These are phyloP conservation scores for Catostylus mosaicus DNA, from an alignment of 30 jellyfish, hydroid and myxozoan genomes.

Conservation along the genomic window DNA sequence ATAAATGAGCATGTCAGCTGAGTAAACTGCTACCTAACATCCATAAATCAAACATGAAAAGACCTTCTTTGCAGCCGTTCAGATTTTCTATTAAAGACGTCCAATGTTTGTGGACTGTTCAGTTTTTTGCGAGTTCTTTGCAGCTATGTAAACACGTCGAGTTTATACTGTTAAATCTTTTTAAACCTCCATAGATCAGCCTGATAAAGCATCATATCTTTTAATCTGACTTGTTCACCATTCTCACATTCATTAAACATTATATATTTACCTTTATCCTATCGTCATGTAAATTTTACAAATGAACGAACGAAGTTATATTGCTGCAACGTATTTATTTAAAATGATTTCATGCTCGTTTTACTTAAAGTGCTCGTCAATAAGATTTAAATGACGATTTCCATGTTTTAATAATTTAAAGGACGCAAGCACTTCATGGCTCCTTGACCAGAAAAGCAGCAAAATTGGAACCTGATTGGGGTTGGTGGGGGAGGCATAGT, in stretches of 20 bases:
- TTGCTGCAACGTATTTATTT: too few species aligned
- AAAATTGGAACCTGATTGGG: too few species aligned
- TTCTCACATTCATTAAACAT: not conserved
- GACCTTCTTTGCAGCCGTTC: conserved; percentile 23
- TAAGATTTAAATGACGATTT: too few species aligned
- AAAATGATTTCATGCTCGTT: too few species aligned
- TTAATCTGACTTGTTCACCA: not conserved
- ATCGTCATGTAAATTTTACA: too few species aligned
- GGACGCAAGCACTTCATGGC: too few species aligned
- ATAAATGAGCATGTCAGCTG: conserved; percentile 28
- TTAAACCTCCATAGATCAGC: not conserved
- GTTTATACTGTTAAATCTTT: conserved; percentile 19
- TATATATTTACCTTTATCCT: not conserved
- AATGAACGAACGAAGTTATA: too few species aligned
- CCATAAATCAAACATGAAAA: conserved; percentile 14
- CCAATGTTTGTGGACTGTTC: conserved; percentile 23
- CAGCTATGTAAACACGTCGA: conserved; percentile 33
- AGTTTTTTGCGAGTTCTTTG: conserved; percentile 13
- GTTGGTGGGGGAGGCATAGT: too few species aligned
- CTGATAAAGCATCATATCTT: not conserved
- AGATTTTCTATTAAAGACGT: not conserved
- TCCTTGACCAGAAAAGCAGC: too few species aligned
- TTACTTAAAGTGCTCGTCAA: too few species aligned
- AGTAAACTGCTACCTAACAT: not conserved
- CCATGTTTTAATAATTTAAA: too few species aligned